Evolutionary conservation across 2,888 invertebrate genomes (phyloP), one percentile per base, ranked within the genome.

Genomic region (Microplitis manilae): DNA sequence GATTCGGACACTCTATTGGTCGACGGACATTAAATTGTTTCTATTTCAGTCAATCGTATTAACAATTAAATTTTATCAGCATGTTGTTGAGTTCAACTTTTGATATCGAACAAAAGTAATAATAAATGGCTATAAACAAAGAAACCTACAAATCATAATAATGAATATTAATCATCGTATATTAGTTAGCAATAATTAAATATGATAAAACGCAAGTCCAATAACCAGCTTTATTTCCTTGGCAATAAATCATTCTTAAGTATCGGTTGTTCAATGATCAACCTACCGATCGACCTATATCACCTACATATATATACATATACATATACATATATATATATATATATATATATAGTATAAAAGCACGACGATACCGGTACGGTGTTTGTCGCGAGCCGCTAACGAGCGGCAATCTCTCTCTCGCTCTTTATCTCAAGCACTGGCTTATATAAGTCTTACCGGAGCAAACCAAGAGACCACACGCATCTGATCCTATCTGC

Each of bases 331-430:
- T 13, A 50, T 50, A 9, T 5, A 50, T 9, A 50, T 9, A 13
- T 50, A 50, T 50, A 50, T 50, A 50, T 50, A 50, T 13, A 50
- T 50, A 50, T 50, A 50, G 9, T 50, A 71, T 71, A 62, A 61
- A 60, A 39, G 71, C 38, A 50, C 70, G 60, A 61, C 69, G 74
- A 73, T 40, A 80, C 77, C 77, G 76, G 80, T 82, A 84, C 85
- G 83, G 86, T 88, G 88, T 89, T 89, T 89, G 89, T 89, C 89
- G 89, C 89, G 87, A 86, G 87, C 88, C 88, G 88, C 89, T 90
- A 90, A 90, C 90, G 89, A 89, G 89, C 89, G 13, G 50, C 87
- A 81, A 84, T 82, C 79, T 81, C 80, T 81, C 83, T 81, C 83
- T 81, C 77, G 83, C 83, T 84, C 83, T 84, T 81, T 81, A 83